Evolutionary conservation across 2,797 vertebrate genomes (phyloP), one percentile per base, ranked within the genome.

Genomic region (Orestias chungarensis): DNA sequence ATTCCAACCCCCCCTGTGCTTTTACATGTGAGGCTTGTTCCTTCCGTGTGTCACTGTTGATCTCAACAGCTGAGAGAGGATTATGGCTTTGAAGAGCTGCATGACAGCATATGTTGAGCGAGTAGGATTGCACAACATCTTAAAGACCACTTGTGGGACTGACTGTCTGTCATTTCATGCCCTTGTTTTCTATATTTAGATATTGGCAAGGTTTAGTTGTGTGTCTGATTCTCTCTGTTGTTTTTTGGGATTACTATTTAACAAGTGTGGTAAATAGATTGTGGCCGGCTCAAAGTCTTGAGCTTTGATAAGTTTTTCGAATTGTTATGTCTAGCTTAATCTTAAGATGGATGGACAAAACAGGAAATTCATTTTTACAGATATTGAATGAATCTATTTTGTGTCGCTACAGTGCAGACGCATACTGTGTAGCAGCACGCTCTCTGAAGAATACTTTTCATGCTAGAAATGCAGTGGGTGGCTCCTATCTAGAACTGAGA

Each of bases 31-130:
- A 40, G 57, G 57, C 14, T 40, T 61, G 23, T 61, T 61, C 15
- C 46, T 3, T 7, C 6, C 43, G 69, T 78, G 76, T 76, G 78
- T 82, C 70, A 73, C 67, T 66, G 54, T 80, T 83, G 44, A 74
- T 66, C 55, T 29, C 10, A 20, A 74, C 84, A 86, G 88, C 86
- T 88, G 87, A 85, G 35, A 46, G 33, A 49, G 76, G 81, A 85
- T 81, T 80, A 76, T 59, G 64, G 66, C 79, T 78, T 46, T 10
- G 33, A 75, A 23, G 23, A 29, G 49, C 66, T 0, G 1, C 73
- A 83, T 88, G 88, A 90, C 87, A 79, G 25, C 83, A 85, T 79
- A 64, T 47, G 0, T 76, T 80, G 76, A 76, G 64, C 66, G 49
- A 80, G 3, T 49, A 68, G 33, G 66, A 61, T 83, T 86, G 49